Evolutionary conservation across 2,888 invertebrate genomes (phyloP).

Genomic region (Hemicrepidius hirtus): DNA sequence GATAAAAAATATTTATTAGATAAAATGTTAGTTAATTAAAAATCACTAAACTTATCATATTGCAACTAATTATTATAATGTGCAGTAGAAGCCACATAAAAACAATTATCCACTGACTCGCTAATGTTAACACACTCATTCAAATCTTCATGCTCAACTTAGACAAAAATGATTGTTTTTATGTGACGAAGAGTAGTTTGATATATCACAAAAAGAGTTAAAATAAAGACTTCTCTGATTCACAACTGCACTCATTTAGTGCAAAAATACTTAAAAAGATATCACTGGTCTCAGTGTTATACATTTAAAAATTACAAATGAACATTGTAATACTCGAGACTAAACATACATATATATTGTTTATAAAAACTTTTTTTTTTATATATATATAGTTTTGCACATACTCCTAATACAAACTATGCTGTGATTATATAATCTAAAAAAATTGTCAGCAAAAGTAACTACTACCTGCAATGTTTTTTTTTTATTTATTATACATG

Average conservation of each 20-base stretch:
- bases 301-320: constrained; percentile 53
- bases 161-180: constrained; percentile 57
- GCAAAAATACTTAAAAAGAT: constrained; percentile 70
- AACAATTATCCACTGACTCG: constrained; percentile 55
- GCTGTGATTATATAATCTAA: constrained; percentile 51
- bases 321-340: constrained; percentile 51
- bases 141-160: constrained; percentile 10
- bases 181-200: constrained; percentile 64
- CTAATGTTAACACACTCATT: constrained; percentile 20
- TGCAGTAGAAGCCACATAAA: constrained; percentile 69
- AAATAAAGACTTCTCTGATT: constrained; percentile 61
- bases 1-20: constrained; percentile 71
- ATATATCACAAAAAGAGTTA: constrained; percentile 70
- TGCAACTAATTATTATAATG: constrained; percentile 67
- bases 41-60: constrained; percentile 68
- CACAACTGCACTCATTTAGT: constrained; percentile 65
- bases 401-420: constrained; percentile 54
- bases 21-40: constrained; percentile 69
- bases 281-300: constrained; percentile 67
- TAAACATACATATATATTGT: constrained; percentile 54
- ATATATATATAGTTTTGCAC: constrained; percentile 48
- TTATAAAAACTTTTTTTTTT: constrained; percentile 53
- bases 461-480: constrained; percentile 19
- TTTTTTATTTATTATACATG: too few relatives aligned
- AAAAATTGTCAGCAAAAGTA: constrained; percentile 30